Conservation (phyloP, 2,797 vertebrate species). For the Cetoscarus ocellatus region DNA sequence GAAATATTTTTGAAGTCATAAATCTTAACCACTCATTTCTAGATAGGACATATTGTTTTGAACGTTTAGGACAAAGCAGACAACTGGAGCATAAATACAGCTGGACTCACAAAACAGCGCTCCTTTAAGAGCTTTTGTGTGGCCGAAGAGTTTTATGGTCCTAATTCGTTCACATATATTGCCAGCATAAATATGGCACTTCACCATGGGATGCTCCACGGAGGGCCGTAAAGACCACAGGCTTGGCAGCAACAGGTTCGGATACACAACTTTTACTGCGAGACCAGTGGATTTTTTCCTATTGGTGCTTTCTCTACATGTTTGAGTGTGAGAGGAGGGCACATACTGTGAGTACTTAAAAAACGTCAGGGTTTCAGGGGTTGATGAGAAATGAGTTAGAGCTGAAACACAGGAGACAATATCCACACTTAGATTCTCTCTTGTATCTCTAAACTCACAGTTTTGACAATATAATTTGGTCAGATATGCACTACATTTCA, state of each 20-base stretch:
- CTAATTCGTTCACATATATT: constrained; percentile 98
- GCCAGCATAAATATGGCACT: constrained; percentile 97
- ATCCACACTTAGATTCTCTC: not conserved
- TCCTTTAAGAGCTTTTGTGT: constrained; percentile 91
- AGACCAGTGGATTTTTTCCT: constrained; percentile 91
- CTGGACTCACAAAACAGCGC: constrained; percentile 62
- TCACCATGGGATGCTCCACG: constrained; percentile 90
- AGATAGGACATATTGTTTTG: constrained; percentile 77
- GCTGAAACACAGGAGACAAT: constrained; percentile 19
- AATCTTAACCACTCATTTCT: constrained; percentile 60
- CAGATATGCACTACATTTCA: not conserved
- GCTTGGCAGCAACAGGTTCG: constrained; percentile 91
- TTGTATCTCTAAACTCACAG: constrained; percentile 34
- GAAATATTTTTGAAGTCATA: constrained; percentile 66
- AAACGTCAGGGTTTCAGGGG: constrained; percentile 53
- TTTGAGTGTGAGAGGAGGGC: constrained; percentile 65
- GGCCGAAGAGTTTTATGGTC: constrained; percentile 95
- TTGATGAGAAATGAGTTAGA: constrained; percentile 55
- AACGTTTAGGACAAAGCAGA: constrained; percentile 51
- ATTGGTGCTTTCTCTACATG: constrained; percentile 86
- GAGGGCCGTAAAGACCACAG: constrained; percentile 89
- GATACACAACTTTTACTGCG: constrained; percentile 95
- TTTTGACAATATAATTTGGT: constrained; percentile 17
- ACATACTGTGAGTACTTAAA: constrained; percentile 51
- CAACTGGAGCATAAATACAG: constrained; percentile 78